These are phyloP conservation scores for Pasiphila rectangulata DNA, from an alignment of 2,888 invertebrate species.

Conservation along the genomic window DNA sequence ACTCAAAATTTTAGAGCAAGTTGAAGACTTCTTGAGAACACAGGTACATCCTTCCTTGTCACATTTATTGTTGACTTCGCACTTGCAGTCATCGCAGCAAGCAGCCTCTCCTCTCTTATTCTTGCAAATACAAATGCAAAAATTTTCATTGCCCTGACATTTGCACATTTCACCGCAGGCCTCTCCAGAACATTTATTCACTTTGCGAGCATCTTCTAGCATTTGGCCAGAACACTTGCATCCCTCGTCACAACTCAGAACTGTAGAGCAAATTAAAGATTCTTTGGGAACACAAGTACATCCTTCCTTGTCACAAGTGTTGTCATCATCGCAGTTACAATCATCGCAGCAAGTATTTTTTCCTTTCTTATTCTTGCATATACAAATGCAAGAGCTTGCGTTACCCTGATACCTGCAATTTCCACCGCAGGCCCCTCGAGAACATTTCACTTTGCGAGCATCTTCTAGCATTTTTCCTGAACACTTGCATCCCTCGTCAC, in stretches of 20 bases:
- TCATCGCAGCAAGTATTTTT: constrained; percentile 30
- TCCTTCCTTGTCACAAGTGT: constrained; percentile 33
- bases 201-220: too few species aligned
- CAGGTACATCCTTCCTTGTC: constrained; percentile 41
- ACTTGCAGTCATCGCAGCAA: constrained; percentile 37
- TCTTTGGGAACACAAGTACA: constrained; percentile 30
- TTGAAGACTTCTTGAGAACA: constrained; percentile 21
- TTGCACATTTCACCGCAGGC: not conserved
- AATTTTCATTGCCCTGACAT: not conserved
- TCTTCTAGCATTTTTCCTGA: not conserved
- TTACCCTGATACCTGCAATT: constrained; percentile 22
- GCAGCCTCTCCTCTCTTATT: constrained; percentile 6
- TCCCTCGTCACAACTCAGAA: too few species aligned
- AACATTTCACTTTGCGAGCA: not conserved
- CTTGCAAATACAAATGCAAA: constrained; percentile 28
- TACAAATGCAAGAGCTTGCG: constrained; percentile 11
- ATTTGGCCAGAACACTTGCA: too few species aligned
- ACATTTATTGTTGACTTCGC: constrained; percentile 31
- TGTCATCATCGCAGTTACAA: constrained; percentile 32
- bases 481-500: constrained; percentile 11
- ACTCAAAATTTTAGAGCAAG: too few species aligned
- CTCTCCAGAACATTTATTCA: not conserved
- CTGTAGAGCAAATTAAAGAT: too few species aligned
- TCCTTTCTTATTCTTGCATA: constrained; percentile 31
- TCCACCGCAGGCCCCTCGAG: not conserved